phyloP scores from a whole-genome alignment of 2,888 invertebrate species.

The Meiosimyza platycephala region DNA sequence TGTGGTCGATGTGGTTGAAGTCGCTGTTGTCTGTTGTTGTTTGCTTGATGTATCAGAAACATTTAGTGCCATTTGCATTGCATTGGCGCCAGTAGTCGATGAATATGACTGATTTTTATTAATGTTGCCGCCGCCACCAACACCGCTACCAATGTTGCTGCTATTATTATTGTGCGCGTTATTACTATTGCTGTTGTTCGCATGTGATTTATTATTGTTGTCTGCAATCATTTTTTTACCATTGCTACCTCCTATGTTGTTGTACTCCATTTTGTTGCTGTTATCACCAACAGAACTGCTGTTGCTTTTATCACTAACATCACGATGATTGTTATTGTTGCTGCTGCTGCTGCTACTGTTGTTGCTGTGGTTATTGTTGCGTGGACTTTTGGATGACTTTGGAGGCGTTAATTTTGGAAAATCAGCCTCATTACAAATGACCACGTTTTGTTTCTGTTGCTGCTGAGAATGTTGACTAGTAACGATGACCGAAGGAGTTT shows the following conservation, averaged over 20 bases:
- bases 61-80: constrained; percentile 47
- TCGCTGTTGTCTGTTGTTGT: constrained; percentile 46
- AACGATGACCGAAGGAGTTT: constrained; percentile 63
- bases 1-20: constrained; percentile 48
- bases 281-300: constrained; percentile 45
- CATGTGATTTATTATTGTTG: constrained; percentile 35
- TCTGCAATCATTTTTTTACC: constrained; percentile 48
- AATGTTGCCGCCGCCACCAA: constrained; percentile 43
- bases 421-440: constrained; percentile 65
- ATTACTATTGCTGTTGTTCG: constrained; percentile 39
- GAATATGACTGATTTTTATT: constrained; percentile 44
- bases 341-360: constrained; percentile 42
- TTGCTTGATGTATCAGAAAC: constrained; percentile 34
- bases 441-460: constrained; percentile 52
- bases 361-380: constrained; percentile 50
- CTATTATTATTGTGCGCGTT: constrained; percentile 41
- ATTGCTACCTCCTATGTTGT: constrained; percentile 40
- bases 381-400: constrained; percentile 62
- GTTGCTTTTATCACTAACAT: constrained; percentile 43
- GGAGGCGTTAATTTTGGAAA: constrained; percentile 67
- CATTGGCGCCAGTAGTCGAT: constrained; percentile 33
- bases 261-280: constrained; percentile 53
- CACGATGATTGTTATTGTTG: constrained; percentile 40
- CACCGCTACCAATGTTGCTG: constrained; percentile 40
- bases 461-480: constrained; percentile 62